phyloP scores from a whole-genome alignment of 30 jellyfish, hydroid and myxozoan genomes.

The Pseudorhiza aurosa region DNA sequence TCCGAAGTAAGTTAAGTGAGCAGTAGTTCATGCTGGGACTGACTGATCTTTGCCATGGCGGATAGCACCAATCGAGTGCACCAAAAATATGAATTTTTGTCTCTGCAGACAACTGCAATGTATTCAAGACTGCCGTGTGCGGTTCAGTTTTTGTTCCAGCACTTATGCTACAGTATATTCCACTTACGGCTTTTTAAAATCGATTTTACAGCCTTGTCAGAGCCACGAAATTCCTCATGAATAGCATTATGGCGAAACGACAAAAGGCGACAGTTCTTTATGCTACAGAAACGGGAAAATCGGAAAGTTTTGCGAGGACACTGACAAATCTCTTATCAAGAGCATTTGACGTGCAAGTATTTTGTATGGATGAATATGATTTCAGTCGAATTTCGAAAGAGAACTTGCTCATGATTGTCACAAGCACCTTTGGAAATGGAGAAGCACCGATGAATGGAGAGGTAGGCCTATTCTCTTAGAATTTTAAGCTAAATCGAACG shows the following conservation, averaged over 20 bases:
- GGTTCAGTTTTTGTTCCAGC: too few species aligned
- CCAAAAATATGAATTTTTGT: too few species aligned
- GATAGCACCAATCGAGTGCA: too few species aligned
- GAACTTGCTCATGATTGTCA: conserved; percentile 49
- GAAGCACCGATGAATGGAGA: conserved; percentile 87
- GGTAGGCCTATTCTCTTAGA: conserved; percentile 36
- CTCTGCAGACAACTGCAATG: too few species aligned
- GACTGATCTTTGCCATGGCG: too few species aligned
- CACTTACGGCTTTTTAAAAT: too few species aligned
- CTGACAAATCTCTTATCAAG: conserved; percentile 44
- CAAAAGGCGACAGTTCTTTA: conserved; percentile 62
- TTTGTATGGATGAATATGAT: conserved; percentile 78
- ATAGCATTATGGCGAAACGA: conserved; percentile 43
- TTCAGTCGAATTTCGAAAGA: conserved; percentile 19
- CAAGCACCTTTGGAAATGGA: conserved; percentile 84
- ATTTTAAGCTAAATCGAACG: too few species aligned
- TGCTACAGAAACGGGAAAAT: conserved; percentile 85
- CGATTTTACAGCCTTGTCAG: conserved; percentile 22
- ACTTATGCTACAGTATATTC: too few species aligned
- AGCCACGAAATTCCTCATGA: conserved; percentile 32
- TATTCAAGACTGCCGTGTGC: too few species aligned
- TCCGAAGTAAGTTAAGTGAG: too few species aligned
- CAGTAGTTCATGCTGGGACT: too few species aligned
- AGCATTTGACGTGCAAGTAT: conserved; percentile 71
- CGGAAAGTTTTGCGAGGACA: conserved; percentile 73